Evolutionary conservation across 2,888 invertebrate genomes (phyloP), one percentile per base, ranked within the genome.

Genomic region (Norana najaformis): DNA sequence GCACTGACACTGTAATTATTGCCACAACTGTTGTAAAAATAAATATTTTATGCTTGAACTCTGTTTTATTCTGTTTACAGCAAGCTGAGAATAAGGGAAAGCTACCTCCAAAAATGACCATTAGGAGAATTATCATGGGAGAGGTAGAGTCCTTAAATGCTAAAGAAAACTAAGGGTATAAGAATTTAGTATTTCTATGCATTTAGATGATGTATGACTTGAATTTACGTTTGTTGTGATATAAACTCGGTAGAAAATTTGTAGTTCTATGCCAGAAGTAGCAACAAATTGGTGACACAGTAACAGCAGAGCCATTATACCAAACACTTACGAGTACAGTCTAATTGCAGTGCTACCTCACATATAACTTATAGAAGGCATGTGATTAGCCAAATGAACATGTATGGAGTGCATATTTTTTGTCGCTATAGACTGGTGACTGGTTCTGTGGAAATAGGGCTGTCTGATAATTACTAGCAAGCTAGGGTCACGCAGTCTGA

Each of bases 71-170:
- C 30, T 69, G 69, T 69, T 69, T n/a, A 69, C n/a, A 69, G 69
- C 69, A 69, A 69, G 69, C 69, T n/a, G n/a, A 69, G 69, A 69
- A 30, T 6, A 69, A 85, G 11, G 85, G 35, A 85, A 35, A 16
- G 37, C 85, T 37, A 18, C 85, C 85, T 85, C 35, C 85, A 36
- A 85, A 85, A 36, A 1, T 37, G 23, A 85, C 85, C 20, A 16
- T 85, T 36, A 16, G 37, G 36, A 85, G 23, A 85, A 85, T 85
- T 35, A 85, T 85, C 35, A 85, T 85, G 85, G 85, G 85, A 85
- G 85, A 85, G 85, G 85, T 85, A 37, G 8, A 36, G 18, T 35
- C 20, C 36, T 36, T 85, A 20, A 85, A 83, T 35, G 13, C 6
- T 47, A 23, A 47, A 23, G 47, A 47, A 47, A 47, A 47, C 23